Conservation (phyloP, 2,113 vertebrate genomes). For the Platichthys flesus region DNA sequence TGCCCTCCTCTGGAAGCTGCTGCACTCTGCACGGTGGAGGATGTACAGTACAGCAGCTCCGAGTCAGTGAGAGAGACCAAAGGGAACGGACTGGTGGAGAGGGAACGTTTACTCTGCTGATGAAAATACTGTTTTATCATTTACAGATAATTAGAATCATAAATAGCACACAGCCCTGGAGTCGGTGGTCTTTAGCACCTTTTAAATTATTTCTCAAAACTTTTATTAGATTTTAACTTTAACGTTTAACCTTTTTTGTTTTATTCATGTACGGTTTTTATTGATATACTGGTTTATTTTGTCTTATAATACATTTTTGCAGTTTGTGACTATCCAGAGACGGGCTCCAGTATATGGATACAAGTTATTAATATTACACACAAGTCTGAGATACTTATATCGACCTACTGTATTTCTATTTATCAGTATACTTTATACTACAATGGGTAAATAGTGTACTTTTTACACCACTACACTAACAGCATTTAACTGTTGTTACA, state of each 20-base stretch:
- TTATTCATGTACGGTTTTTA: neutral
- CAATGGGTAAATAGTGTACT: too few species aligned
- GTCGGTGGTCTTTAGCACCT: too few species aligned
- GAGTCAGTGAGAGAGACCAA: neutral
- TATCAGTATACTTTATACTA: neutral
- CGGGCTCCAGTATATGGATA: neutral
- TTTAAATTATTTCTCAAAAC: too few species aligned
- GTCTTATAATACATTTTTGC: too few species aligned
- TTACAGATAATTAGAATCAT: too few species aligned
- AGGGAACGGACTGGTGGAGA: neutral
- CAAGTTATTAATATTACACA: neutral
- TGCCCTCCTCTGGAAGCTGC: conserved; percentile 76
- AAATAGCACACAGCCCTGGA: too few species aligned
- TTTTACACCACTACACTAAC: too few species aligned
- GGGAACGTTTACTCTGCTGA: neutral
- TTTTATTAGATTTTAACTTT: too few species aligned
- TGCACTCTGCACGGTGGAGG: conserved; percentile 26
- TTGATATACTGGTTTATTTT: neutral
- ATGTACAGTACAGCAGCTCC: neutral
- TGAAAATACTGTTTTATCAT: too few species aligned
- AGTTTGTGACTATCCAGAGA: too few species aligned
- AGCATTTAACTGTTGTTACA: too few species aligned
- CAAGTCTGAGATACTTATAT: neutral
- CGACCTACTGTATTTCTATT: neutral
- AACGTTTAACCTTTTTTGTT: neutral